Conservation (phyloP, 1,140 invertebrate genomes). For the Laodelphax striatellus region DNA sequence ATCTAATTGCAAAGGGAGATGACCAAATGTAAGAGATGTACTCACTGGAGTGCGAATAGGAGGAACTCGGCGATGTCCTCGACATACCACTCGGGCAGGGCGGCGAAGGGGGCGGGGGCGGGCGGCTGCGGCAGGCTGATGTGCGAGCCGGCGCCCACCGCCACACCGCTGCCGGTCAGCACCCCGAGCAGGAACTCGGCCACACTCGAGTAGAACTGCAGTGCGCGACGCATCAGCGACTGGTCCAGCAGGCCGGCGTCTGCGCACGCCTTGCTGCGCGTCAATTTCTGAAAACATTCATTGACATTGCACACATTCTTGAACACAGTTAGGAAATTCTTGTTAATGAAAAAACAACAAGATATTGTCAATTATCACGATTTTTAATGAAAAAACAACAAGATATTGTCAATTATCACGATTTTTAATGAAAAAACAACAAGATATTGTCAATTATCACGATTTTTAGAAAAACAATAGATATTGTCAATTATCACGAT, state of each 20-base stretch:
- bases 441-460: too few relatives aligned
- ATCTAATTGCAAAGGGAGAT: too few relatives aligned
- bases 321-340: neutral
- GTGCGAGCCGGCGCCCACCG: neutral
- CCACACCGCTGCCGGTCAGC: constrained; percentile 33
- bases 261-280: constrained; percentile 63
- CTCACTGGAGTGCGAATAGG: constrained; percentile 85
- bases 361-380: too few relatives aligned
- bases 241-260: constrained; percentile 79
- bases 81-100: constrained; percentile 91
- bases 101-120: constrained; percentile 78
- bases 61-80: constrained; percentile 94
- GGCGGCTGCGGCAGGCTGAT: constrained; percentile 39
- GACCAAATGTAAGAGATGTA: too few relatives aligned
- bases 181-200: constrained; percentile 62
- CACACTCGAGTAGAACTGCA: constrained; percentile 78
- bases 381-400: too few relatives aligned
- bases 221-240: constrained; percentile 58
- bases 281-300: constrained; percentile 33
- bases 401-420: too few relatives aligned
- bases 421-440: too few relatives aligned
- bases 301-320: too few relatives aligned
- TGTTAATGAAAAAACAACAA: constrained; percentile 2
- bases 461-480: too few relatives aligned
- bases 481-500: too few relatives aligned